These are phyloP conservation scores for Ranitomeya imitator DNA, from an alignment of 2,113 vertebrate genomes.

Conservation along the genomic window DNA sequence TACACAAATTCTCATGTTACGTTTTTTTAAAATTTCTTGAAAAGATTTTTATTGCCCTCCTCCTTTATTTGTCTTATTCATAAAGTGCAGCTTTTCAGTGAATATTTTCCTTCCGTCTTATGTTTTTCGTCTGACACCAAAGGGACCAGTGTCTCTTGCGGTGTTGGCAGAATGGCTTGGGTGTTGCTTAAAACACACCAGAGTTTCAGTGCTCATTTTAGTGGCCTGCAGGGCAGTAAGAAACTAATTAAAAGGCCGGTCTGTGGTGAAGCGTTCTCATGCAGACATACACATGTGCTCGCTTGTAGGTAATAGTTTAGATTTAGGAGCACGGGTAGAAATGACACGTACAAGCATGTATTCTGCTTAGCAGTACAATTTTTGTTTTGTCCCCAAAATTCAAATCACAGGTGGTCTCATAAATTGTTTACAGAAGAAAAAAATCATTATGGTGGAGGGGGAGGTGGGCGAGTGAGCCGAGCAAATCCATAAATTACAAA, in stretches of 20 bases:
- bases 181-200: constrained; percentile 49
- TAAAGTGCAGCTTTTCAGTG: constrained; percentile 18
- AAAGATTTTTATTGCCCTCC: constrained; percentile 1
- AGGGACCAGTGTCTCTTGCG: constrained; percentile 5
- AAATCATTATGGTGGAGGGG: constrained; percentile 23
- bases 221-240: constrained; percentile 38
- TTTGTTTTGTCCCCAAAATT: constrained; percentile 37
- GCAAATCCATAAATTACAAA: constrained; percentile 41
- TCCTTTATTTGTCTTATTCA: background rate
- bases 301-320: constrained; percentile 32
- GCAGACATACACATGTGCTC: constrained; percentile 35
- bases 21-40: background rate
- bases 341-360: constrained; percentile 31
- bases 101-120: constrained; percentile 30
- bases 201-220: constrained; percentile 38
- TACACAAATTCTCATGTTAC: background rate
- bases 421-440: constrained; percentile 42
- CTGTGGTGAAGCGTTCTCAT: constrained; percentile 35
- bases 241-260: constrained; percentile 39
- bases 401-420: constrained; percentile 44
- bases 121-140: constrained; percentile 23
- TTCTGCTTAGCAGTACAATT: constrained; percentile 29
- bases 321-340: constrained; percentile 25
- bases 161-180: constrained; percentile 5
- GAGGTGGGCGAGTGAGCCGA: background rate